phyloP scores from a whole-genome alignment of 1,140 invertebrate genomes.

The Patella vulgata region DNA sequence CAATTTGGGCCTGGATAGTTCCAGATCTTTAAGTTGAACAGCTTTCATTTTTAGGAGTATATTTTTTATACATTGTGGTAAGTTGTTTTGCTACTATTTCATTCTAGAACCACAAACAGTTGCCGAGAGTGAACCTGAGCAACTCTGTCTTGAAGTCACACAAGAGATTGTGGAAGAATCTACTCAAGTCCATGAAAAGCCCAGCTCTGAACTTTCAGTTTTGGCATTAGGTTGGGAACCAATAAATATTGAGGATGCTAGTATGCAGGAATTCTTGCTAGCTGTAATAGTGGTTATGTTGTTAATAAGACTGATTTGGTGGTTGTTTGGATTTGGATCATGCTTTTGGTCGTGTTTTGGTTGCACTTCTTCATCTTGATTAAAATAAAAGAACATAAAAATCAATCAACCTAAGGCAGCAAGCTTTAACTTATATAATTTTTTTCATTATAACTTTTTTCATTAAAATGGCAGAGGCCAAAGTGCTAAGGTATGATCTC shows the following conservation, averaged over 20 bases:
- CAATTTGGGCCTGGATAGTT: too few species aligned
- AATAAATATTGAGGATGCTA: slow-evolving; percentile 41
- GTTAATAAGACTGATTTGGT: slow-evolving; percentile 37
- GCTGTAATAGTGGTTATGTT: slow-evolving; percentile 37
- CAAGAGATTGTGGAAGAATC: slow-evolving; percentile 27
- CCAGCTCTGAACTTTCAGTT: slow-evolving; percentile 11
- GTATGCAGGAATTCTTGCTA: slow-evolving; percentile 49
- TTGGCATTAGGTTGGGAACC: slow-evolving; percentile 52
- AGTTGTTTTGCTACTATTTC: too few species aligned
- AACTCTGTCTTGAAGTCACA: slow-evolving; percentile 31
- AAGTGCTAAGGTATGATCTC: too few species aligned
- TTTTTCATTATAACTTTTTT: too few species aligned
- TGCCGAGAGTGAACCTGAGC: slow-evolving; percentile 51
- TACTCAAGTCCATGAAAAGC: slow-evolving; percentile 8
- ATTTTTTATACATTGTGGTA: too few species aligned
- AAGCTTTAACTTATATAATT: too few species aligned
- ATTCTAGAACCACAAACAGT: slow-evolving; percentile 47
- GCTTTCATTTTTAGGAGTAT: too few species aligned
- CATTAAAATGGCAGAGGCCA: too few species aligned
- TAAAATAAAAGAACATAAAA: too few species aligned
- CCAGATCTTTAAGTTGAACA: too few species aligned
- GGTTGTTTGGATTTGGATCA: slow-evolving; percentile 44
- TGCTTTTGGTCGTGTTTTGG: slow-evolving; percentile 45
- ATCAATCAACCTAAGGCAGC: too few species aligned
- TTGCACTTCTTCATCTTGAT: too few species aligned